phyloP scores from a whole-genome alignment of 2,113 vertebrate genomes.

The Channa argus region DNA sequence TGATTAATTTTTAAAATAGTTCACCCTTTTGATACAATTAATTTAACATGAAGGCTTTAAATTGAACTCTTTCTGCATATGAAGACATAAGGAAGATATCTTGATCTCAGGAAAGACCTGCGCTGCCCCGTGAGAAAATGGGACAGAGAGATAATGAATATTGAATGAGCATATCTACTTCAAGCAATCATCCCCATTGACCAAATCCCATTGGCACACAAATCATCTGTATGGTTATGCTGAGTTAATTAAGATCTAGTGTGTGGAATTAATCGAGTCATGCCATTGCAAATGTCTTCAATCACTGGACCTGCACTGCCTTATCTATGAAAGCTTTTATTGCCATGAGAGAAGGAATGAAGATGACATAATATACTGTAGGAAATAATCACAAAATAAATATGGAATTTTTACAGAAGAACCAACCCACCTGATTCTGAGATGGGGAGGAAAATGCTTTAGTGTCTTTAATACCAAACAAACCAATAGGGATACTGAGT shows the following conservation, averaged over 20 bases:
- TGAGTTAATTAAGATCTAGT: conserved; percentile 74
- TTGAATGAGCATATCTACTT: conserved; percentile 73
- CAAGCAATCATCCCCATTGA: conserved; percentile 69
- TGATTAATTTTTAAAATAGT: conserved; percentile 50
- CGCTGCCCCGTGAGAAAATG: conserved; percentile 53
- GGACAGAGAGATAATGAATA: conserved; percentile 69
- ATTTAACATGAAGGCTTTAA: conserved; percentile 51
- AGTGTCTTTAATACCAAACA: conserved; percentile 18
- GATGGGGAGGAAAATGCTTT: not conserved
- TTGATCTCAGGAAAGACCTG: conserved; percentile 59
- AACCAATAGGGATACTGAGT: conserved; percentile 20
- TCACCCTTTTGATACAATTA: conserved; percentile 37
- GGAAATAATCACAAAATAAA: conserved; percentile 6
- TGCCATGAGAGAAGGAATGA: not conserved
- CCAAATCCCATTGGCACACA: conserved; percentile 68
- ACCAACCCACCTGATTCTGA: not conserved
- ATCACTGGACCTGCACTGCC: conserved; percentile 37
- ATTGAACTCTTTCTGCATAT: conserved; percentile 38
- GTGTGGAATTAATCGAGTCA: conserved; percentile 65
- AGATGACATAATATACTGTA: conserved; percentile 17
- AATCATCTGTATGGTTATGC: conserved; percentile 69
- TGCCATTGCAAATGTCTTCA: conserved; percentile 53
- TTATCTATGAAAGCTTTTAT: conserved; percentile 27
- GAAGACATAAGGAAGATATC: conserved; percentile 47
- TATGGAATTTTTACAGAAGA: not conserved